A percentile compares a stretch with the other conserved stretches of the same genome.
Conservation (phyloP, 2,113 vertebrate species). For the Hydropotes inermis region DNA sequence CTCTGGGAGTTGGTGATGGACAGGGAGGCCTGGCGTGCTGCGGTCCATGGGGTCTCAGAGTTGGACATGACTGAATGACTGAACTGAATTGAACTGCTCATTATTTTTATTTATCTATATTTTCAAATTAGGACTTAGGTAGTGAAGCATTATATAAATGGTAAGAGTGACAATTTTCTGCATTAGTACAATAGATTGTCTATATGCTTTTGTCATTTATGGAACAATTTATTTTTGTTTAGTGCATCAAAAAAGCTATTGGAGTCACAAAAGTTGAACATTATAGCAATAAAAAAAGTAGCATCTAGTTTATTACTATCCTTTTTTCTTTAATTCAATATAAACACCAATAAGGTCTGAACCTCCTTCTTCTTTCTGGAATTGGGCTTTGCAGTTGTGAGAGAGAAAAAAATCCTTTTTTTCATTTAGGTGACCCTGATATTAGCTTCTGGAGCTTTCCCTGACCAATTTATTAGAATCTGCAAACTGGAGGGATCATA, state of each 20-base stretch:
- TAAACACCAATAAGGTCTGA: neutral
- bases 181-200: neutral
- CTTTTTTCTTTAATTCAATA: neutral
- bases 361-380: neutral
- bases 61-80: neutral
- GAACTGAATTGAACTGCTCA: neutral
- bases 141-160: neutral
- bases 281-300: neutral
- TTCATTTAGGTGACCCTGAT: neutral
- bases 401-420: neutral
- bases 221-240: neutral
- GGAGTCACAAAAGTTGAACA: neutral
- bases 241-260: neutral
- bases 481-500: neutral
- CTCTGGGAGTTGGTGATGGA: neutral
- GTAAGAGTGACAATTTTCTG: neutral
- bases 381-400: neutral
- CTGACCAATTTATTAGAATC: neutral
- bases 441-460: neutral
- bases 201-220: neutral
- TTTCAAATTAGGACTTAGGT: neutral
- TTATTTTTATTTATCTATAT: conserved; percentile 1
- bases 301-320: neutral
- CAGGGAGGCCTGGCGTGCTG: neutral
- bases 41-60: neutral